Percentiles rank a stretch among this genome's conserved stretches.
Conservation (phyloP, 2,888 invertebrate species). For the Deroplatys truncata region DNA sequence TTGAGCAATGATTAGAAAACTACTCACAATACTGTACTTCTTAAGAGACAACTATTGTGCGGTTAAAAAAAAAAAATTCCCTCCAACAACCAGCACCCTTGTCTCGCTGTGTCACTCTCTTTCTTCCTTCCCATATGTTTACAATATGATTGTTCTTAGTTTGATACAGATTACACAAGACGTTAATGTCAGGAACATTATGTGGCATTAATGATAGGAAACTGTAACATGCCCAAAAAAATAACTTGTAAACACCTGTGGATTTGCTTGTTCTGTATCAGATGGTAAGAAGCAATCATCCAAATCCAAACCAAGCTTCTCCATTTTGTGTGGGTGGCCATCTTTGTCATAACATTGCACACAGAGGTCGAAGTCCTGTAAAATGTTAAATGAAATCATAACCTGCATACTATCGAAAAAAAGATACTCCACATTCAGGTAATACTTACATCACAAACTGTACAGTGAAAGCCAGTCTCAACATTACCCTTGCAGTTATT, state of each 20-base stretch:
- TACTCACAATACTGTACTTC: no score
- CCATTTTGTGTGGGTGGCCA: conserved; percentile 96
- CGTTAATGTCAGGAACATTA: no score
- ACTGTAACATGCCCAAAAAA: not conserved
- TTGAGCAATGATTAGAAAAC: no score
- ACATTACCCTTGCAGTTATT: conserved; percentile 95
- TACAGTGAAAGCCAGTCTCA: conserved; percentile 96
- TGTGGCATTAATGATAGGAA: not conserved
- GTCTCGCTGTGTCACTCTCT: no score
- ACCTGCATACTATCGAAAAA: no score
- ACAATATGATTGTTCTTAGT: no score
- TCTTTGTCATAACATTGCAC: conserved; percentile 90
- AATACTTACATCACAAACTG: conserved; percentile 83
- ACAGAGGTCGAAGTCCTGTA: conserved; percentile 94
- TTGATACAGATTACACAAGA: no score
- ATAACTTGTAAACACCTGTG: conserved; percentile 51
- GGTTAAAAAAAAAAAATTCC: no score
- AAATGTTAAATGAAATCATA: conserved; percentile 3
- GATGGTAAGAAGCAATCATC: conserved; percentile 90
- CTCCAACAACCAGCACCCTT: no score
- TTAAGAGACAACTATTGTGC: no score
- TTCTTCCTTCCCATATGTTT: no score
- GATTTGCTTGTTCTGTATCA: conserved; percentile 83
- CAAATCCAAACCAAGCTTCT: conserved; percentile 89
- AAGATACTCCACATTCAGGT: not conserved